Percentiles rank a stretch among this genome's conserved stretches.
phyloP scores from a whole-genome alignment of 2,888 invertebrate species.

The Euplexia lucipara region DNA sequence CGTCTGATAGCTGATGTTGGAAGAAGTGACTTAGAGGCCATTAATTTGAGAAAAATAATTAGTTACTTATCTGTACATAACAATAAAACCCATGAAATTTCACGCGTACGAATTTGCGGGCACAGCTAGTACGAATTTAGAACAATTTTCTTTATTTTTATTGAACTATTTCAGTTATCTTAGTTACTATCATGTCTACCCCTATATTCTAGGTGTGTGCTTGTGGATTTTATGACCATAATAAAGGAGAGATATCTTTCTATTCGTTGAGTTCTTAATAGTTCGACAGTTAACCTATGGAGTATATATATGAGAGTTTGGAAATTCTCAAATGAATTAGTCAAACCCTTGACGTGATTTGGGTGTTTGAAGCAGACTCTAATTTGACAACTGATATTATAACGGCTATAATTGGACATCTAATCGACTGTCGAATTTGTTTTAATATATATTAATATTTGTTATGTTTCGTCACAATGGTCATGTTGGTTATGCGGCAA shows the following conservation, averaged over 20 bases:
- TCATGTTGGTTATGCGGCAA: too few relatives aligned
- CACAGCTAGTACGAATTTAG: too few relatives aligned
- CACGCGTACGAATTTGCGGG: too few relatives aligned
- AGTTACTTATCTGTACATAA: too few relatives aligned
- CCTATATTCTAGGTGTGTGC: background rate
- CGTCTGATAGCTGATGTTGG: too few relatives aligned
- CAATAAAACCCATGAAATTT: too few relatives aligned
- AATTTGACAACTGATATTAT: slow-evolving; percentile 57
- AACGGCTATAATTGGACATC: slow-evolving; percentile 44
- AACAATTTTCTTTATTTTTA: background rate
- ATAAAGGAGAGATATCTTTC: background rate
- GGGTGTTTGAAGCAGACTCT: slow-evolving; percentile 21
- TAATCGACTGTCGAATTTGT: slow-evolving; percentile 51
- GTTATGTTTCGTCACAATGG: slow-evolving; percentile 3
- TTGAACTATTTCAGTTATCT: too few relatives aligned
- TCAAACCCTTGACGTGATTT: slow-evolving; percentile 36
- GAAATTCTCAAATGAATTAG: slow-evolving; percentile 28
- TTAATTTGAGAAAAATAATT: too few relatives aligned
- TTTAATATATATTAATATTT: slow-evolving; percentile 29
- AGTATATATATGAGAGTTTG: background rate
- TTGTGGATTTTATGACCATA: background rate
- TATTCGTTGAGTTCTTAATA: background rate
- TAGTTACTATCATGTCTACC: too few relatives aligned
- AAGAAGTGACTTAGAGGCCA: too few relatives aligned
- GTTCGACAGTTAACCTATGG: background rate